Conservation (phyloP, 2,113 vertebrate genomes). For the Lampris megalopsis region DNA sequence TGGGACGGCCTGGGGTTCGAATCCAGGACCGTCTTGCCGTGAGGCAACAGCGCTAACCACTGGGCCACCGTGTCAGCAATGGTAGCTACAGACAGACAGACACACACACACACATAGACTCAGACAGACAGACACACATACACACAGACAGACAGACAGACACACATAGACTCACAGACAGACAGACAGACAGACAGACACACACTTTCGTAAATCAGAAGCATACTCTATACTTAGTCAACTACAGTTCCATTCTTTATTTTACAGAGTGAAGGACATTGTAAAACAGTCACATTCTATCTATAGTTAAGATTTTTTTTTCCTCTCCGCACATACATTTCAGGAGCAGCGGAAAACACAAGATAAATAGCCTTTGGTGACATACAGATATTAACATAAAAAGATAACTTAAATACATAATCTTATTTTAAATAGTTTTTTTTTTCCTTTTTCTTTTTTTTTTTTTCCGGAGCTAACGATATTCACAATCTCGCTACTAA, state of each 20-base stretch:
- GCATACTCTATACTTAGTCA: conserved; percentile 38
- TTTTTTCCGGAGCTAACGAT: conserved; percentile 60
- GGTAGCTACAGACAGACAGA: background rate
- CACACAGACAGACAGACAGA: background rate
- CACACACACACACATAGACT: conserved; percentile 1
- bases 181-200: conserved; percentile 2
- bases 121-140: background rate
- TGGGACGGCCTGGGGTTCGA: too few relatives aligned
- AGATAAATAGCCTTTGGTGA: conserved; percentile 81
- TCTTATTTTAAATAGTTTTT: conserved; percentile 75
- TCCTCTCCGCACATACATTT: conserved; percentile 35
- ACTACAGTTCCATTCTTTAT: conserved; percentile 77
- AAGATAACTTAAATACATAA: conserved; percentile 79
- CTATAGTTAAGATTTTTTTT: conserved; percentile 52
- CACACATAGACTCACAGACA: background rate
- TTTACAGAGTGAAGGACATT: conserved; percentile 72
- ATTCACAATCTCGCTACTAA: conserved; percentile 26
- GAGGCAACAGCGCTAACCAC: too few relatives aligned
- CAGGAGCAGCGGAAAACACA: conserved; percentile 49
- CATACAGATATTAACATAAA: conserved; percentile 71
- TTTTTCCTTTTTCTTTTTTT: conserved; percentile 31
- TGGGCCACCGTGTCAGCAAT: too few relatives aligned
- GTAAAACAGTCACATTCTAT: conserved; percentile 63
- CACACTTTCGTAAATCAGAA: conserved; percentile 32
- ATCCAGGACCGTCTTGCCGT: too few relatives aligned